phyloP scores from a whole-genome alignment of 2,797 vertebrate genomes.

The Sardinella longiceps region DNA sequence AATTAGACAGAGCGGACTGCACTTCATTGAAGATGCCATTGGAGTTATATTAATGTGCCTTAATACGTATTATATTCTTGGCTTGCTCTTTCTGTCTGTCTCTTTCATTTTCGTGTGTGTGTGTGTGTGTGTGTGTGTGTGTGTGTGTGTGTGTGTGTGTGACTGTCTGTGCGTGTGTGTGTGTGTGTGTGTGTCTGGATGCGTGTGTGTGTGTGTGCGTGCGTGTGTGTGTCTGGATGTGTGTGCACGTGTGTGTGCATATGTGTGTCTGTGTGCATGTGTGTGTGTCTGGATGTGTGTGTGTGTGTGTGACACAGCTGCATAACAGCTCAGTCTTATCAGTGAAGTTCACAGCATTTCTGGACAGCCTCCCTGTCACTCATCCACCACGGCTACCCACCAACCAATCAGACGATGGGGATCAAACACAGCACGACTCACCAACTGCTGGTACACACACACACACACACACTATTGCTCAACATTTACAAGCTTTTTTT shows the following conservation, averaged over 20 bases:
- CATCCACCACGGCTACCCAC: conserved; percentile 66
- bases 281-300: too few species aligned
- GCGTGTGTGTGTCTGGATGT: neutral
- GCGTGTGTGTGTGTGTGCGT: neutral
- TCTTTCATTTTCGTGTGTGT: neutral
- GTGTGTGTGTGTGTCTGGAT: neutral
- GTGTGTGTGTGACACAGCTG: conserved; percentile 68
- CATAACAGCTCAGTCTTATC: conserved; percentile 78
- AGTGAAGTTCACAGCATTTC: conserved; percentile 72
- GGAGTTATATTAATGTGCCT: neutral
- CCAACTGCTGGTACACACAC: conserved; percentile 56
- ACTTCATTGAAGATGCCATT: neutral
- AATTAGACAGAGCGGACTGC: neutral
- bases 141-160: conserved; percentile 5
- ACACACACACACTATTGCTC: neutral
- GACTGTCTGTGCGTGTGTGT: neutral
- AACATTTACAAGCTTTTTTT: too few species aligned
- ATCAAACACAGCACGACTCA: conserved; percentile 45
- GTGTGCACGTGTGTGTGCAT: too few species aligned
- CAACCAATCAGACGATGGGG: conserved; percentile 48
- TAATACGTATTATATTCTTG: neutral
- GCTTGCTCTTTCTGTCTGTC: too few species aligned
- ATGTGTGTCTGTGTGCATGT: too few species aligned
- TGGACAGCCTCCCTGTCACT: conserved; percentile 51
- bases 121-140: neutral